Conservation (phyloP, 2,113 vertebrate species). For the Sporophila hypoxantha region DNA sequence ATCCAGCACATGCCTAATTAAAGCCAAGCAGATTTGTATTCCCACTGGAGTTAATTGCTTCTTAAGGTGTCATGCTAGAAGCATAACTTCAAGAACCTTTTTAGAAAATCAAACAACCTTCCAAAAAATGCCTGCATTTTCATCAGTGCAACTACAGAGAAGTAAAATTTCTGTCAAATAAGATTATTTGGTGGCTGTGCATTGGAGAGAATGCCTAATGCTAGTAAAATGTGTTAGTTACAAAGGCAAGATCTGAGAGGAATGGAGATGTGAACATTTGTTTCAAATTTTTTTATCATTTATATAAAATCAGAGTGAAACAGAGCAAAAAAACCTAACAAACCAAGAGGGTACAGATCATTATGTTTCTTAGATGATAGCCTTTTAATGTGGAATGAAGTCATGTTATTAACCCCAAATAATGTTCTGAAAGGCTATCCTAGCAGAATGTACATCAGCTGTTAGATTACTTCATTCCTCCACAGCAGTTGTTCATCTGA, state of each 20-base stretch:
- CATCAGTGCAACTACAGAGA: not conserved
- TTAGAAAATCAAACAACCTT: not conserved
- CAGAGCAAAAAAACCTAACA: not conserved
- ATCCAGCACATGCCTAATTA: not conserved
- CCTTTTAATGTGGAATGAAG: conserved; percentile 46
- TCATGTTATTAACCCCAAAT: conserved; percentile 66
- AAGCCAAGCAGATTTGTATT: not conserved
- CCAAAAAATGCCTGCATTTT: not conserved
- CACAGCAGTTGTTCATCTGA: conserved; percentile 82
- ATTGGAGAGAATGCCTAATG: not conserved
- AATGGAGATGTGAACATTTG: not conserved
- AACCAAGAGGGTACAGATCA: not conserved
- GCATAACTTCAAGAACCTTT: not conserved
- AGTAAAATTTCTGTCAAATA: not conserved
- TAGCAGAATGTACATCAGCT: conserved; percentile 86
- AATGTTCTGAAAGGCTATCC: conserved; percentile 70
- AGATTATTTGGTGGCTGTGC: not conserved
- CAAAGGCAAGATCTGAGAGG: not conserved
- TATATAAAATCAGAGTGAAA: not conserved
- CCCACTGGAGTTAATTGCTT: not conserved
- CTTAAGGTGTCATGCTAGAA: not conserved
- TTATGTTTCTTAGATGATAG: conserved; percentile 4
- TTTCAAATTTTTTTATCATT: not conserved
- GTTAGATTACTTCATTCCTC: conserved; percentile 79
- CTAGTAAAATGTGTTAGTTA: conserved; percentile 24